phyloP scores from a whole-genome alignment of 2,113 vertebrate species.

The Galemys pyrenaicus region DNA sequence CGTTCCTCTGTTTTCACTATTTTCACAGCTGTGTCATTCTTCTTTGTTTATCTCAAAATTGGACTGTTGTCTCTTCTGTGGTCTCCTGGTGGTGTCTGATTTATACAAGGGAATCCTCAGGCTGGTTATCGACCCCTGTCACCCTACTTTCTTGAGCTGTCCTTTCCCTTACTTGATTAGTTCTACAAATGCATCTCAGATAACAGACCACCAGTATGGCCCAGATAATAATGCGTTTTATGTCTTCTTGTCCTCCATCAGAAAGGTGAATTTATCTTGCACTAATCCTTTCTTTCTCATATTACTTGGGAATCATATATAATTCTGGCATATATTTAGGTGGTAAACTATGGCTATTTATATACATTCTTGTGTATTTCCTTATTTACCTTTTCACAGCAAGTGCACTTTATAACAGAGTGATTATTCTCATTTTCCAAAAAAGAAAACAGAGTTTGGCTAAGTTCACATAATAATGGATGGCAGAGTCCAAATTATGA shows the following conservation, averaged over 20 bases:
- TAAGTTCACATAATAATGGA: neutral
- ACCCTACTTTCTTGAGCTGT: neutral
- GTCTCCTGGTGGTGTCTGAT: neutral
- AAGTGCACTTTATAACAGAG: neutral
- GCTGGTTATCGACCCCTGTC: neutral
- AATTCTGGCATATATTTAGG: neutral
- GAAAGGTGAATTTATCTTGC: neutral
- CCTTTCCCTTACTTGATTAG: neutral
- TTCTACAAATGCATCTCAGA: neutral
- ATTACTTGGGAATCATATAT: neutral
- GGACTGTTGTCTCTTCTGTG: slow-evolving; percentile 3
- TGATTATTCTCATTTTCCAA: neutral
- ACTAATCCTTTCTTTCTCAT: neutral
- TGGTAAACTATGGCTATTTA: neutral
- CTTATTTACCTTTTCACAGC: neutral
- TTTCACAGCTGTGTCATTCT: slow-evolving; percentile 70
- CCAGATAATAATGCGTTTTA: neutral
- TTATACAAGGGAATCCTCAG: neutral
- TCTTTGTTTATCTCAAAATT: neutral
- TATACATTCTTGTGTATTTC: neutral
- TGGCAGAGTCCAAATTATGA: neutral
- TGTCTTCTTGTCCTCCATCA: neutral
- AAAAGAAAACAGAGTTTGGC: neutral
- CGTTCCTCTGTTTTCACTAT: slow-evolving; percentile 65
- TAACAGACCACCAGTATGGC: neutral